Percentiles rank a stretch among this genome's conserved stretches.
Conservation (phyloP, 2,797 vertebrate genomes). For the Sebastes itinus region DNA sequence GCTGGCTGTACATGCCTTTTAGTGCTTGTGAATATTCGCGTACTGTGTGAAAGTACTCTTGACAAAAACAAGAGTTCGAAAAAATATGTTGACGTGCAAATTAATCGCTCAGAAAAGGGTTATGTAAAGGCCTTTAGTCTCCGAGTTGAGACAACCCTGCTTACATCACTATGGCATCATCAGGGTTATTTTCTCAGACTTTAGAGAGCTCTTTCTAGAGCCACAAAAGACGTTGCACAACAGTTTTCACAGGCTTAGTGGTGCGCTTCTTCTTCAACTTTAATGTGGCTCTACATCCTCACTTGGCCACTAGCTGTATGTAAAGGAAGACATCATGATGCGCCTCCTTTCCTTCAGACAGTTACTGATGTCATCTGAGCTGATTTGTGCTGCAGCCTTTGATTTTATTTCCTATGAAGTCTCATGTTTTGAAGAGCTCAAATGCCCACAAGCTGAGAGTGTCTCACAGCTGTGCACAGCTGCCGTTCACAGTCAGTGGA, state of each 20-base stretch:
- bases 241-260: background rate
- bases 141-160: background rate
- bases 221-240: background rate
- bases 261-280: background rate
- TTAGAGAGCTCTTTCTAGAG: background rate
- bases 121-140: too few relatives aligned
- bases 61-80: too few relatives aligned
- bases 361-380: background rate
- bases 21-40: too few relatives aligned
- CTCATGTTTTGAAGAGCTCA: background rate
- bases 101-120: too few relatives aligned
- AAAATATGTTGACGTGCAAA: too few relatives aligned
- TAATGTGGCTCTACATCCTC: background rate
- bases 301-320: background rate
- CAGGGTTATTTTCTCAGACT: fast-evolving
- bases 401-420: background rate
- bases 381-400: constrained; percentile 12
- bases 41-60: too few relatives aligned
- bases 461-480: constrained; percentile 3
- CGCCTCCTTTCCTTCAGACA: background rate
- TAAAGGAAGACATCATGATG: background rate
- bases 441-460: background rate
- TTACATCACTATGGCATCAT: background rate
- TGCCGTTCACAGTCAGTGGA: background rate
- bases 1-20: too few relatives aligned